Conservation (phyloP, 2,113 vertebrate genomes). For the Hippopotamus amphibius region DNA sequence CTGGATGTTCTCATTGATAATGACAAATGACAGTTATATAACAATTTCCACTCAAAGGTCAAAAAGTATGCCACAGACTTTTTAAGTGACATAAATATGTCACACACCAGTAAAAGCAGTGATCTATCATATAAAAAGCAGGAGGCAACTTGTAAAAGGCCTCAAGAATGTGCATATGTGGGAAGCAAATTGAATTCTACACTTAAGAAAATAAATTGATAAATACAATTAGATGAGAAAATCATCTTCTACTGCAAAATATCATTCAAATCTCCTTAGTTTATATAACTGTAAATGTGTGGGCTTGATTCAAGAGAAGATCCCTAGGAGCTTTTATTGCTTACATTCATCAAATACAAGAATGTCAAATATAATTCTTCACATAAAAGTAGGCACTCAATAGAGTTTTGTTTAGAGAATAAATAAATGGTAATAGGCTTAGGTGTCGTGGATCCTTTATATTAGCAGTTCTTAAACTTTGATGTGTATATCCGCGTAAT, state of each 20-base stretch:
- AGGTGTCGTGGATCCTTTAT: not conserved
- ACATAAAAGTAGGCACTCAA: not conserved
- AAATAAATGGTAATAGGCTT: not conserved
- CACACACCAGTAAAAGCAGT: not conserved
- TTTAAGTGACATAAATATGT: constrained; percentile 50
- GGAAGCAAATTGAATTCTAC: not conserved
- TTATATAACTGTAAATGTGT: constrained; percentile 26
- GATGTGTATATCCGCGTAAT: not conserved
- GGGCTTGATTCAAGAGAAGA: not conserved
- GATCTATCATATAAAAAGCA: not conserved
- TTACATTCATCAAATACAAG: not conserved
- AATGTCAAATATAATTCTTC: not conserved
- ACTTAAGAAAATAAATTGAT: constrained; percentile 53
- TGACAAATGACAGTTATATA: constrained; percentile 57
- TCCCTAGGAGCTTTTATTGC: not conserved
- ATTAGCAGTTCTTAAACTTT: not conserved
- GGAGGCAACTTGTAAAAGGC: not conserved
- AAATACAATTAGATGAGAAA: constrained; percentile 33
- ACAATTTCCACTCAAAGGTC: constrained; percentile 46
- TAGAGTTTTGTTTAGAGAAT: not conserved
- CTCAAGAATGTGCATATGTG: not conserved
- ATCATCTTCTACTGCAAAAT: not conserved
- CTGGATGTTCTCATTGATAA: constrained; percentile 32
- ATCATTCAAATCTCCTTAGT: not conserved
- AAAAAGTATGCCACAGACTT: constrained; percentile 44